phyloP scores from a whole-genome alignment of 1,140 invertebrate species.

The Drosophila mauritiana region DNA sequence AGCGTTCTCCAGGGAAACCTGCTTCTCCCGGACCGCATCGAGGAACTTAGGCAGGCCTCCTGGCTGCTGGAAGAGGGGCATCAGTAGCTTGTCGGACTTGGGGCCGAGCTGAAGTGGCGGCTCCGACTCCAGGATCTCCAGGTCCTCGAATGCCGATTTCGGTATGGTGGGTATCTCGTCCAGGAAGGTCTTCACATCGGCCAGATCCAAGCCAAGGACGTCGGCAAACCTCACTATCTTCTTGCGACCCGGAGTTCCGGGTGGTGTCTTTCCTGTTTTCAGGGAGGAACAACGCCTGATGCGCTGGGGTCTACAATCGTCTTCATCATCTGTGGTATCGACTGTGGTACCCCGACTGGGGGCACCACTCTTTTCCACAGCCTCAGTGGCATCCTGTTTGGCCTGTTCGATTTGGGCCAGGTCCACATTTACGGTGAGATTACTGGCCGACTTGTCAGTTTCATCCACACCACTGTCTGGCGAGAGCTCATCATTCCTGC shows the following conservation, averaged over 20 bases:
- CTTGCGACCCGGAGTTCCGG: slow-evolving; percentile 93
- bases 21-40: slow-evolving; percentile 89
- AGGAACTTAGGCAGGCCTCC: slow-evolving; percentile 90
- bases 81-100: slow-evolving; percentile 86
- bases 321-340: slow-evolving; percentile 81
- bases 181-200: slow-evolving; percentile 94
- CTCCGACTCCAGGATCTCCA: slow-evolving; percentile 85
- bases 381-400: slow-evolving; percentile 35
- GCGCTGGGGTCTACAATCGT: slow-evolving; percentile 87
- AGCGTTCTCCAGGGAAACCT: slow-evolving; percentile 94
- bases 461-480: slow-evolving; percentile 36
- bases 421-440: slow-evolving; percentile 46
- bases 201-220: slow-evolving; percentile 95
- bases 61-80: slow-evolving; percentile 94
- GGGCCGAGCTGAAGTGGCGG: slow-evolving; percentile 85
- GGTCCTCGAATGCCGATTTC: slow-evolving; percentile 92
- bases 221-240: slow-evolving; percentile 98
- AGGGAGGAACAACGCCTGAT: slow-evolving; percentile 93
- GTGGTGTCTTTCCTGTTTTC: slow-evolving; percentile 96
- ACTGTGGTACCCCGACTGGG: slow-evolving; percentile 17
- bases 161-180: slow-evolving; percentile 95
- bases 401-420: slow-evolving; percentile 54
- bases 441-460: slow-evolving; percentile 33
- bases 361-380: slow-evolving; percentile 18
- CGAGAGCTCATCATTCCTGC: slow-evolving; percentile 7